Evolutionary conservation across 2,888 invertebrate species (phyloP).

Genomic region (Hyppa rectilinea): DNA sequence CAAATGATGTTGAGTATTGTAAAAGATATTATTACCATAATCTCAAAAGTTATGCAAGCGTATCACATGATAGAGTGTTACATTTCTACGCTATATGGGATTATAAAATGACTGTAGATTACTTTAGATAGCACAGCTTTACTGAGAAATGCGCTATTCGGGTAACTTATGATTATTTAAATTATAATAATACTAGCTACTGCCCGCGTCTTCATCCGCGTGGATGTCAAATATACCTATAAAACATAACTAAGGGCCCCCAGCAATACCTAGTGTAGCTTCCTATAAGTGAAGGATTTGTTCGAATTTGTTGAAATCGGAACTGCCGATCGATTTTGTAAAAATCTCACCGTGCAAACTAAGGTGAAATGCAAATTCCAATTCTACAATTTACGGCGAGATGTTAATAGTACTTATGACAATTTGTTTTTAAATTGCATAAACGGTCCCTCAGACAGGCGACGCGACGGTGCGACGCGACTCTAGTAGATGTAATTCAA

Average conservation of each 20-base stretch:
- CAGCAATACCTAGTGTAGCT: neutral
- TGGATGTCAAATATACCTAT: neutral
- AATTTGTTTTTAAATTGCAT: too few relatives aligned
- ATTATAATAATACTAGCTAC: neutral
- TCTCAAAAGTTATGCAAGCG: slow-evolving; percentile 54
- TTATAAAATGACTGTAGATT: slow-evolving; percentile 39
- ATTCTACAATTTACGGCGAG: too few relatives aligned
- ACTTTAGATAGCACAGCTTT: slow-evolving; percentile 10
- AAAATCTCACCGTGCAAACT: too few relatives aligned
- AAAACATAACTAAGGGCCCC: neutral
- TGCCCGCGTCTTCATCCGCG: neutral
- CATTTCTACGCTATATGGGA: slow-evolving; percentile 42
- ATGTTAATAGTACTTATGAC: too few relatives aligned
- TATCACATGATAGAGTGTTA: slow-evolving; percentile 52
- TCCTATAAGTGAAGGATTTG: neutral
- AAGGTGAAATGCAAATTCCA: too few relatives aligned
- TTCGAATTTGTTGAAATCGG: too few relatives aligned
- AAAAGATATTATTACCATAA: slow-evolving; percentile 60
- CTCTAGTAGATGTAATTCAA: too few relatives aligned
- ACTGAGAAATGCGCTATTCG: neutral
- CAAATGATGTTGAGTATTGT: slow-evolving; percentile 47
- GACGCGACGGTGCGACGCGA: too few relatives aligned
- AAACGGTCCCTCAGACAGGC: too few relatives aligned
- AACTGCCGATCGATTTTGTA: too few relatives aligned
- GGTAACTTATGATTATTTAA: slow-evolving; percentile 25